Evolutionary conservation across 2,113 vertebrate species (phyloP).

Genomic region (Balaeniceps rex): DNA sequence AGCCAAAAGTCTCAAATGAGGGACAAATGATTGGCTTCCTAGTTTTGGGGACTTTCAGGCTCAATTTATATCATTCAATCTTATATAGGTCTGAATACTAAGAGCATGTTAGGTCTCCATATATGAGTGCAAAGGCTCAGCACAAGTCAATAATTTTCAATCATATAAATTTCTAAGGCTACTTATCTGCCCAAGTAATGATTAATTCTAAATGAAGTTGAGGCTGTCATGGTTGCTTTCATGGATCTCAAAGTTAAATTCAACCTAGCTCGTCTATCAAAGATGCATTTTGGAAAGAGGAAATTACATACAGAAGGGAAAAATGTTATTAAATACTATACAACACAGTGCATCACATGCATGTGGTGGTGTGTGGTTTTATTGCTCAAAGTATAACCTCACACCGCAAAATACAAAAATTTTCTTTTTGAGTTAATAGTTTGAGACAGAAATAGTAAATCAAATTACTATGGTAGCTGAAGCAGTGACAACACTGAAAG

Average conservation of each 20-base stretch:
- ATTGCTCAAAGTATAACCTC: not conserved
- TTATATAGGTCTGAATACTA: not conserved
- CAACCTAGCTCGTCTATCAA: not conserved
- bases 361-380: not conserved
- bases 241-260: not conserved
- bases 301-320: not conserved
- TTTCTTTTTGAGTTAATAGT: not conserved
- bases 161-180: not conserved
- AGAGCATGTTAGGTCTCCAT: not conserved
- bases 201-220: not conserved
- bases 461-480: not conserved
- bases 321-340: not conserved
- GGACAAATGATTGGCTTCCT: not conserved
- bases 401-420: accelerated
- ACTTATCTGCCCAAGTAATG: not conserved
- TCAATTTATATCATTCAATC: not conserved
- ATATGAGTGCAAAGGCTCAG: not conserved
- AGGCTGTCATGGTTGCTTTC: not conserved
- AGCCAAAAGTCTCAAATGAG: not conserved
- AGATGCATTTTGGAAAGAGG: not conserved
- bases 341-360: not conserved
- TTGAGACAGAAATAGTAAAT: not conserved
- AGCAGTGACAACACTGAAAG: not conserved
- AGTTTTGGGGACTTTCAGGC: not conserved
- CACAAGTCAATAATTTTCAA: not conserved